Evolutionary conservation across 2,888 invertebrate species (phyloP).

Genomic region (Cryptus armator): DNA sequence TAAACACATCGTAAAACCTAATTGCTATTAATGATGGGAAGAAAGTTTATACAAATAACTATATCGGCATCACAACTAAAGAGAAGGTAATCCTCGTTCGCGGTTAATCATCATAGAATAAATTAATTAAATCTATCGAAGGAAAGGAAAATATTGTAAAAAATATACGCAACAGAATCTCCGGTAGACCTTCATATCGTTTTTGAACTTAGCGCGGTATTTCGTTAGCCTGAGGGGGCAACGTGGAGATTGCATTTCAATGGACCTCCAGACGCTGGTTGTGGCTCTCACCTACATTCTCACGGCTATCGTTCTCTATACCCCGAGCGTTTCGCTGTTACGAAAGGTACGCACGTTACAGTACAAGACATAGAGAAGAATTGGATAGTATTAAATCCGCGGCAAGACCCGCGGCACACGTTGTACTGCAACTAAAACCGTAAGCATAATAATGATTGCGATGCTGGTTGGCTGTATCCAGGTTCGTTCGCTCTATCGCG

Average conservation of each 20-base stretch:
- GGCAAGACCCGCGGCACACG: not conserved
- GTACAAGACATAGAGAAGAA: conserved; percentile 2
- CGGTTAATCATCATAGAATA: not conserved
- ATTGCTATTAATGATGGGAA: too few relatives aligned
- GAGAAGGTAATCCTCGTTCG: not conserved
- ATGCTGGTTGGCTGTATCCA: not conserved
- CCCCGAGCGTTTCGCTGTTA: conserved; percentile 52
- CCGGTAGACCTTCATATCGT: conserved; percentile 23
- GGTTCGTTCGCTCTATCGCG: not conserved
- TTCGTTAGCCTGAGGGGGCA: conserved; percentile 34
- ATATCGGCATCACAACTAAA: not conserved
- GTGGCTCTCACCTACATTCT: conserved; percentile 81
- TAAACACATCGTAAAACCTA: too few relatives aligned
- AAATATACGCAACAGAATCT: not conserved
- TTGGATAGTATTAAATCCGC: conserved; percentile 6
- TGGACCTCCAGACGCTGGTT: conserved; percentile 60
- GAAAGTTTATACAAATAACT: too few relatives aligned
- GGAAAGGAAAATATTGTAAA: not conserved
- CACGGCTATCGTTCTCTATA: conserved; percentile 71
- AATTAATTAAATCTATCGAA: not conserved
- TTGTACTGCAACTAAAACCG: conserved; percentile 71
- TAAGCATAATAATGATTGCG: conserved; percentile 60
- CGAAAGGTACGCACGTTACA: conserved; percentile 32
- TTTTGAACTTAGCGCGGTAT: conserved; percentile 47
- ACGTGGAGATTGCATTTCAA: conserved; percentile 46